Evolutionary conservation across 1,140 invertebrate species (phyloP), one percentile per base, ranked within the genome.

Genomic region (Drosophila aff.): DNA sequence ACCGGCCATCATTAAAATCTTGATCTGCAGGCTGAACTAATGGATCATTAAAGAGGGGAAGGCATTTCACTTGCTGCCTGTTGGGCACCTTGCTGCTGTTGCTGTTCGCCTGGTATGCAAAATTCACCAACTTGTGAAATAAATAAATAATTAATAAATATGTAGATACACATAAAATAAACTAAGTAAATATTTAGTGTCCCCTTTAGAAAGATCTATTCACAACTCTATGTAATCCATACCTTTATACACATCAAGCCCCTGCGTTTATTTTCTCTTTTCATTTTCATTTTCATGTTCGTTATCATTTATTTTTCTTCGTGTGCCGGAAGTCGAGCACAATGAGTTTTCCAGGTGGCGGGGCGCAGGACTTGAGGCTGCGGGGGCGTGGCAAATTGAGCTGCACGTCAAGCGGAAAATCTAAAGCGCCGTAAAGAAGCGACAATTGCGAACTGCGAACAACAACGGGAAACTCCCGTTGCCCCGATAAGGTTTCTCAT

Each of bases 301-400:
- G 43, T 9, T 3, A 5, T 3, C 2, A 46, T 9, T 15, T 47
- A 26, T 31, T 50, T 50, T 15, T 49, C 11, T 52, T 2, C 11
- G 28, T 52, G 50, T 15, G 41, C 38, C 31, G 49, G 47, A 43
- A 73, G 50, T 33, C 50, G 6, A 7, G 50, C 50, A 52, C 50
- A 52, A 52, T 52, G 50, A 52, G 50, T 33, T 52, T 52, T 52
- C 28, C 50, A 33, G 50, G 59, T 44, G 6, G 43, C 46, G 4
- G 8, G 44, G 23, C 41, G 11, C 7, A 11, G 49, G 49, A 13
- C 10, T 31, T 21, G 47, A 2, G 43, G 52, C 49, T 3, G 2
- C 18, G 57, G 66, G 60, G 74, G 79, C 47, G 65, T 75, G 65
- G 75, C 58, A 85, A 82, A 85, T 85, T 86, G 82, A 86, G 79